Conservation (phyloP, 2,113 vertebrate species). For the Tragelaphus strepsiceros region DNA sequence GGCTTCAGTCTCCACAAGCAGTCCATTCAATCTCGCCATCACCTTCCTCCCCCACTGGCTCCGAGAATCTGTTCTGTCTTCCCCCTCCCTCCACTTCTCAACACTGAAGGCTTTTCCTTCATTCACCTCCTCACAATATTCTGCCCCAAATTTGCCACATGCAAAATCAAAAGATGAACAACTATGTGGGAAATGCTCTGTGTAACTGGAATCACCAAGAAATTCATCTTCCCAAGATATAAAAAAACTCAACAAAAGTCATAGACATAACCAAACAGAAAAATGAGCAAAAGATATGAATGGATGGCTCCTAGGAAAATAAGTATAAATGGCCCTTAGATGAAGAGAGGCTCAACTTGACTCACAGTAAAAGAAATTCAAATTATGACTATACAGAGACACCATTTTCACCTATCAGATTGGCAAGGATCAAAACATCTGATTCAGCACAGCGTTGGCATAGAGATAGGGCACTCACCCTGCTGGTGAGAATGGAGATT, state of each 20-base stretch:
- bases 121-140: background rate
- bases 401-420: slow-evolving; percentile 30
- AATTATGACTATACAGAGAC: background rate
- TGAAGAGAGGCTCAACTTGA: background rate
- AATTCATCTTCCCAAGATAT: background rate
- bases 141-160: background rate
- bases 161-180: background rate
- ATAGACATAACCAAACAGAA: background rate
- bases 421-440: slow-evolving; percentile 21
- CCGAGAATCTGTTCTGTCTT: background rate
- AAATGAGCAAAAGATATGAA: background rate
- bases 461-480: background rate
- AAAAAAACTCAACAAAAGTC: background rate
- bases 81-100: background rate
- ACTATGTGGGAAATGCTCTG: background rate
- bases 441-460: background rate
- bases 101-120: background rate
- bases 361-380: slow-evolving; percentile 3
- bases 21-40: background rate
- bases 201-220: background rate
- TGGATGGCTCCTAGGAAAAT: background rate
- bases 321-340: background rate
- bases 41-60: background rate
- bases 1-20: background rate
- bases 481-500: background rate